Evolutionary conservation across 92 coral and sea anemone species (phyloP).

Genomic region (Parazoanthus atlanticus): DNA sequence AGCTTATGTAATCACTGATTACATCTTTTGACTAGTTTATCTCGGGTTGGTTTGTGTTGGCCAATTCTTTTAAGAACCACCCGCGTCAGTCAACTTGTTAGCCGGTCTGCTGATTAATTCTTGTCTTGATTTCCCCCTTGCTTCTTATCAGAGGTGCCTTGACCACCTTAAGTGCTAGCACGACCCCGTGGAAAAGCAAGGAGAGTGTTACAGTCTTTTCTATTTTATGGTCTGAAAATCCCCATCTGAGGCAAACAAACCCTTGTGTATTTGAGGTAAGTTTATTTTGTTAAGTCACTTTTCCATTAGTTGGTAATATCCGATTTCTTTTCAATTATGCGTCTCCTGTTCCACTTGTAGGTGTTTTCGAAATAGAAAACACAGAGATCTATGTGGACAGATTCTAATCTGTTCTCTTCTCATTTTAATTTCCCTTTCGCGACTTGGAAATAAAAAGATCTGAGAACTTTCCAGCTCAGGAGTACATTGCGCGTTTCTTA

Average conservation of each 20-base stretch:
- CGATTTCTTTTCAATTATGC: not conserved
- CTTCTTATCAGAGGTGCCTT: not conserved
- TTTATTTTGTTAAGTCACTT: slow-evolving; percentile 7
- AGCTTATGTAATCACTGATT: slow-evolving; percentile 33
- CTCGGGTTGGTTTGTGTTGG: slow-evolving; percentile 20
- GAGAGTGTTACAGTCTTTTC: not conserved
- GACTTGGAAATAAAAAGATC: not conserved
- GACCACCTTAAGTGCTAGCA: not conserved
- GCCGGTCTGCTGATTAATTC: not conserved
- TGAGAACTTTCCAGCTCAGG: not conserved
- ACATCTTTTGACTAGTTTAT: slow-evolving; percentile 30
- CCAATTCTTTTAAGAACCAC: not conserved
- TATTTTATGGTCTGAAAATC: slow-evolving; percentile 21
- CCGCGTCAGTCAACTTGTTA: not conserved
- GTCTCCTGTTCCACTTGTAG: slow-evolving; percentile 1
- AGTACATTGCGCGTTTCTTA: not conserved
- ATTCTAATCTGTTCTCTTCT: slow-evolving; percentile 9
- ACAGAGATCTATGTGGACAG: not conserved
- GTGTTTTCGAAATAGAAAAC: not conserved
- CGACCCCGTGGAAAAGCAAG: not conserved
- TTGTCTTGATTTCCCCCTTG: not conserved
- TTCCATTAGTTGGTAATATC: slow-evolving; percentile 41
- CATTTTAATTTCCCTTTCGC: not conserved
- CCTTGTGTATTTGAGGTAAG: slow-evolving; percentile 29
- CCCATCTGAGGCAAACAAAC: slow-evolving; percentile 39